A percentile compares a stretch with the other conserved stretches of the same genome.
phyloP scores from a whole-genome alignment of 1,140 invertebrate species.

The Pseudobourletiella spinata region DNA sequence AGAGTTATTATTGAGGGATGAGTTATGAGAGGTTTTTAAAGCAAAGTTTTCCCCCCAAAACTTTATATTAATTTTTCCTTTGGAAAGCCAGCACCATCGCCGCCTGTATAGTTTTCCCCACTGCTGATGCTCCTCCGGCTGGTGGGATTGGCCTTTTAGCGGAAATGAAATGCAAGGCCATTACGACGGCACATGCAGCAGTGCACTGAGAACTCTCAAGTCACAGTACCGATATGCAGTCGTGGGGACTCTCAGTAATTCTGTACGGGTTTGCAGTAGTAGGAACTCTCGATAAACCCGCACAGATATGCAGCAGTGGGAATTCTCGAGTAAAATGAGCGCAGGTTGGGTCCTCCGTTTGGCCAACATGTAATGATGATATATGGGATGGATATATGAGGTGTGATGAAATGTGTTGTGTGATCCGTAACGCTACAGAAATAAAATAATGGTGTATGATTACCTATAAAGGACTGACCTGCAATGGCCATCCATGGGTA shows the following conservation, averaged over 20 bases:
- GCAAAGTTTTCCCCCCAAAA: neutral
- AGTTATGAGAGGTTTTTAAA: conserved; percentile 8
- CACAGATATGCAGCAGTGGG: too few relatives aligned
- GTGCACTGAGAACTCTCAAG: too few relatives aligned
- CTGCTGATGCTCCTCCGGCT: too few relatives aligned
- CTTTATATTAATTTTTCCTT: conserved; percentile 4
- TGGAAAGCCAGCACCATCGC: neutral
- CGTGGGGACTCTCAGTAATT: too few relatives aligned
- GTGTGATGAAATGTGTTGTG: neutral
- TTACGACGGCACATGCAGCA: too few relatives aligned
- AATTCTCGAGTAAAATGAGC: too few relatives aligned
- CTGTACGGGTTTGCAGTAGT: too few relatives aligned
- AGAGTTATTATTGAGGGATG: conserved; percentile 8
- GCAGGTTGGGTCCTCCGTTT: too few relatives aligned
- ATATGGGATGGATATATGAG: neutral
- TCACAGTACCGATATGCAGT: too few relatives aligned
- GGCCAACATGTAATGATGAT: neutral
- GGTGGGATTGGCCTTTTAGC: too few relatives aligned
- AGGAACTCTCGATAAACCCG: too few relatives aligned
- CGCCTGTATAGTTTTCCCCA: neutral
- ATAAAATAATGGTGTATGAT: conserved; percentile 19
- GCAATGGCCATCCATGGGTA: conserved; percentile 98
- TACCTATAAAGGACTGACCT: conserved; percentile 58
- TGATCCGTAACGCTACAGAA: conserved; percentile 7
- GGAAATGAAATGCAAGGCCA: too few relatives aligned